Base-by-base conservation (phyloP, 2,113 vertebrate species). In the Regulus satrapa region DNA sequence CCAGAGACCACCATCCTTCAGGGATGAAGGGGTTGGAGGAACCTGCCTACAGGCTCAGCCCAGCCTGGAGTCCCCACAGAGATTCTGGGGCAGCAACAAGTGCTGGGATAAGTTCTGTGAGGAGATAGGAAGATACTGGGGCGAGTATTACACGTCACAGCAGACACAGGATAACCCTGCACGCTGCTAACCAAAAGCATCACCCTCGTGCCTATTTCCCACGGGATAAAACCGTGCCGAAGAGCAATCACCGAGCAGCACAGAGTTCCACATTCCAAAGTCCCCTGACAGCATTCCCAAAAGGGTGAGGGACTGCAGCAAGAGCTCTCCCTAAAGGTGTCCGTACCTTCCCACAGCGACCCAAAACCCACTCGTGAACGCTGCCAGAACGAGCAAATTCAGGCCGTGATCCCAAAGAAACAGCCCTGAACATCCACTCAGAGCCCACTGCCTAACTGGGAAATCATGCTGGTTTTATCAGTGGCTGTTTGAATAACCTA, bases 161-260 rank as follows among this genome's bases (percentile, higher is more conserved):
- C 14, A 69, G 62, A 32, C 15, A n/a, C 23, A 26, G 7, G 20
- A 8, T 34, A 86, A 80, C 29, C 34, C 55, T 32, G 32, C 51
- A 66, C 0, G 0, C 68, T 54, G 54, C 67, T 61, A 64, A 66
- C 1, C 1, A 54, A 77, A 15, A 83, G 25, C 40, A 5, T 41
- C 41, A 36, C 77, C 75, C 46, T 91, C 79, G 41, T 34, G 64
- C 76, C 68, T 46, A 17, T 41, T 88, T 84, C 63, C 76, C 63
- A 48, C 14, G 3, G 45, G 20, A 81, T 11, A 46, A 88, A 89
- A 62, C 18, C 32, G 85, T 18, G 51, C 68, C 84, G 71, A 91
- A 73, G 38, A 28, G 1, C 80, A 80, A 73, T 28, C 75, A 58
- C 34, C 68, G 54, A 69, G 46, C 46, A 94, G 80, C 86, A 95